phyloP scores from a whole-genome alignment of 2,113 vertebrate genomes.

The Echinops telfairi region DNA sequence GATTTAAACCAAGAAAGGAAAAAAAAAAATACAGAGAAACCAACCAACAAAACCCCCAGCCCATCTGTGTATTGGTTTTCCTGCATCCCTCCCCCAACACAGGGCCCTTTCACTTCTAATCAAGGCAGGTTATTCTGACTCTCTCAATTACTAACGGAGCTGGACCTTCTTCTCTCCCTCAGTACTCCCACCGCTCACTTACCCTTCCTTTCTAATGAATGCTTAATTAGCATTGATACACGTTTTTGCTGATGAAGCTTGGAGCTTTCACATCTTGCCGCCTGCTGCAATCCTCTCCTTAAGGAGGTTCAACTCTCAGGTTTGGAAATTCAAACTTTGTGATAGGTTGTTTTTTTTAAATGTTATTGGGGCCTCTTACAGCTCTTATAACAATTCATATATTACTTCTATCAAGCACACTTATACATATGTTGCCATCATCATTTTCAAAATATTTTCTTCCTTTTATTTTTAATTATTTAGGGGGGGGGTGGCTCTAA shows the following conservation, averaged over 20 bases:
- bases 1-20: neutral
- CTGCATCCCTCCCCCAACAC: neutral
- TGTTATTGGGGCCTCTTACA: neutral
- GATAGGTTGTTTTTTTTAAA: constrained; percentile 2
- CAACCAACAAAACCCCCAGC: too few relatives aligned
- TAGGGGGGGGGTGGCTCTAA: too few relatives aligned
- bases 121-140: constrained; percentile 74
- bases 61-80: neutral
- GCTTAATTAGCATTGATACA: constrained; percentile 75
- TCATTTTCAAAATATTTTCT: too few relatives aligned
- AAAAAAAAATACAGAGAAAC: neutral
- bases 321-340: constrained; percentile 1
- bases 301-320: constrained; percentile 19
- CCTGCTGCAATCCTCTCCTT: neutral
- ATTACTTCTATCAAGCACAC: too few relatives aligned
- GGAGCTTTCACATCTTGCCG: constrained; percentile 54
- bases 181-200: constrained; percentile 44
- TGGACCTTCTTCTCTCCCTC: constrained; percentile 46
- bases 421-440: too few relatives aligned
- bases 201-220: constrained; percentile 72
- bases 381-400: too few relatives aligned
- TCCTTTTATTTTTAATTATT: neutral
- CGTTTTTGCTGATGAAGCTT: constrained; percentile 68
- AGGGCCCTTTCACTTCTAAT: constrained; percentile 61
- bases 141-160: constrained; percentile 63